Evolutionary conservation across 2,113 vertebrate species (phyloP), one percentile per base, ranked within the genome.

Genomic region (Cettia cetti): DNA sequence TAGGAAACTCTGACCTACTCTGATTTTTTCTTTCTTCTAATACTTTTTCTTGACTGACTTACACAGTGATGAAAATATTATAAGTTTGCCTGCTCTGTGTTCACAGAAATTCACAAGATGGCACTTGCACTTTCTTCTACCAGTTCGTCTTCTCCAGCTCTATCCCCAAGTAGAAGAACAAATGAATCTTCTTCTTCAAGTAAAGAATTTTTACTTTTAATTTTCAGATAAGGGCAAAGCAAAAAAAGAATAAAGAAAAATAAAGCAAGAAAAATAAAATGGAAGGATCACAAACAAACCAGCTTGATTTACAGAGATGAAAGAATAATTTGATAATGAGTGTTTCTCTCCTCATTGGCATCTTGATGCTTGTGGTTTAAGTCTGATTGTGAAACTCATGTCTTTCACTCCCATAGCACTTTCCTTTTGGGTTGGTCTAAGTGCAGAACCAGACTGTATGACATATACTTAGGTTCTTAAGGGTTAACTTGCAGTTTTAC

Each of bases 81-180:
- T 16, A 33, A 52, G 17, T 44, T 70, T 74, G 13, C 61, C n/a
- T 66, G 20, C 40, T 19, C 6, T 28, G 6, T 26, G 11, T n/a
- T 40, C 33, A 60, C 37, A 68, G 31, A 84, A 69, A 66, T 16
- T 63, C 39, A 53, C 5, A 49, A 64, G 56, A 65, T 12, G 4
- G 10, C 8, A 40, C 8, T 65, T 45, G 4, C 27, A 50, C 10
- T 57, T 84, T 14, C 54, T 76, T 79, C 66, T 82, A 18, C 5
- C 11, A 66, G 20, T 59, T 86, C 3, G 11, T 13, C 1, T 49
- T 14, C 19, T 81, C 45, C 56, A 26, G 4, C 7, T 28, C 5
- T 3, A 5, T 1, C 2, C 6, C 27, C 7, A 68, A 63, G 70
- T 0, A 26, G 13, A 72, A 57, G 15, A 66, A 11, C 6, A 75